Evolutionary conservation across 2,888 invertebrate genomes (phyloP).

Genomic region (Strigamia maritima): DNA sequence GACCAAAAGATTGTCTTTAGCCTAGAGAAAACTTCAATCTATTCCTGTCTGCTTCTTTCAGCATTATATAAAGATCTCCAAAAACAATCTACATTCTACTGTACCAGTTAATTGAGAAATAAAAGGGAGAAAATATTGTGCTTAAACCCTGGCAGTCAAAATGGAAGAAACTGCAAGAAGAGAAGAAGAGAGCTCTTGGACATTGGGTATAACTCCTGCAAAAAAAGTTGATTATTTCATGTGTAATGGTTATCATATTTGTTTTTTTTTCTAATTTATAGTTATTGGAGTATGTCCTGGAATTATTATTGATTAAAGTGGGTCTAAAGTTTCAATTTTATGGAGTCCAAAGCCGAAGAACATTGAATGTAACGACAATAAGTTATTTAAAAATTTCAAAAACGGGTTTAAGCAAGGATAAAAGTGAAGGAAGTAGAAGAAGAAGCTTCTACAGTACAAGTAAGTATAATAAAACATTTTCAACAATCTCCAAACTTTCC

Average conservation of each 20-base stretch:
- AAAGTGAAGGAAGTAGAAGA: neutral
- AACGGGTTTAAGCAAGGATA: neutral
- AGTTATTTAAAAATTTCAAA: neutral
- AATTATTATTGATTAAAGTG: neutral
- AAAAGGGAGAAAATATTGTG: constrained; percentile 9
- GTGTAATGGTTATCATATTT: neutral
- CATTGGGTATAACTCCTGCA: constrained; percentile 2
- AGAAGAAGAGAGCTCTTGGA: constrained; percentile 31
- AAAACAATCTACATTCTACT: constrained; percentile 9
- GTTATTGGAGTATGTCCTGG: neutral
- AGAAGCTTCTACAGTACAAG: neutral
- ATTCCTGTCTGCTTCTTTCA: constrained; percentile 25
- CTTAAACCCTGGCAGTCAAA: constrained; percentile 30
- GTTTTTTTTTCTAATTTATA: neutral
- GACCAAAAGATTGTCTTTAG: constrained; percentile 31
- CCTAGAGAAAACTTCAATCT: constrained; percentile 34
- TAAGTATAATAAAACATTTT: neutral
- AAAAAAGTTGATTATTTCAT: neutral
- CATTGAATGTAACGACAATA: neutral
- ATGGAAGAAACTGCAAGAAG: constrained; percentile 32
- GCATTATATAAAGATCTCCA: constrained; percentile 27
- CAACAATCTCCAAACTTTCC: neutral
- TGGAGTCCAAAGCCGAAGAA: neutral
- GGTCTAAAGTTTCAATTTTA: neutral
- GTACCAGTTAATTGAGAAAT: neutral